Base-by-base conservation (phyloP, 2,888 invertebrate species). In the Cryptophagus acutangulus region DNA sequence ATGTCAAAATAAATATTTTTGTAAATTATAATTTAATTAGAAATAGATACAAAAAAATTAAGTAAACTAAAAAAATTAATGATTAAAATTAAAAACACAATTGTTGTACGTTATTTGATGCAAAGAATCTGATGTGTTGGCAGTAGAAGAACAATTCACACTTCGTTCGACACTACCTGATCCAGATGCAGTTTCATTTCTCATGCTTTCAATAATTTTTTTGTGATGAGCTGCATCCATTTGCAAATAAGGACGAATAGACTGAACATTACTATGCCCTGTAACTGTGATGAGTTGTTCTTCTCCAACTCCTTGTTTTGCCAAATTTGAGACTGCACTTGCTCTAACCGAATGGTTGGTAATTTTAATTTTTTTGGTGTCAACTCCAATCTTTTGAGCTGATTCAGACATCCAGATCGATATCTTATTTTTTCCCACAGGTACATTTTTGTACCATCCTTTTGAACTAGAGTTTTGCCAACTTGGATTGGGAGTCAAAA, bases 241-340 rank as follows among this genome's bases (percentile, higher is more conserved):
- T 16, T 38, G 31, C 33, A 38, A 17, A 38, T 38, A 38, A 28
- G 20, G 38, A 36, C 36, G 13, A 17, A 38, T 33, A 10, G 40
- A 40, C 26, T 28, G 15, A 18, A 35, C 38, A 41, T 28, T 41
- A 40, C 39, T 31, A 38, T 40, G 31, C 13, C 41, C 41, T 13
- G 41, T 41, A 31, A 41, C 30, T 31, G 40, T 40, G n/a, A 38
- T 40, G 20, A 40, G 28, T 40, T 40, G 37, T 24, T 38, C 5
- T 20, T 40, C 29, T 20, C 18, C 15, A 10, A 40, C 35, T 10
- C 36, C 36, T 13, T 16, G 9, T 38, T 38, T 40, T 38, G 40
- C 36, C 18, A 40, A 40, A 15, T 40, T 13, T n/a, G 37, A 31
- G 14, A 36, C 28, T 5, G 29, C 12, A 10, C 10, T 29, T 6